Base-by-base conservation (phyloP, 2,797 vertebrate species). In the Anomalospiza imberbis region DNA sequence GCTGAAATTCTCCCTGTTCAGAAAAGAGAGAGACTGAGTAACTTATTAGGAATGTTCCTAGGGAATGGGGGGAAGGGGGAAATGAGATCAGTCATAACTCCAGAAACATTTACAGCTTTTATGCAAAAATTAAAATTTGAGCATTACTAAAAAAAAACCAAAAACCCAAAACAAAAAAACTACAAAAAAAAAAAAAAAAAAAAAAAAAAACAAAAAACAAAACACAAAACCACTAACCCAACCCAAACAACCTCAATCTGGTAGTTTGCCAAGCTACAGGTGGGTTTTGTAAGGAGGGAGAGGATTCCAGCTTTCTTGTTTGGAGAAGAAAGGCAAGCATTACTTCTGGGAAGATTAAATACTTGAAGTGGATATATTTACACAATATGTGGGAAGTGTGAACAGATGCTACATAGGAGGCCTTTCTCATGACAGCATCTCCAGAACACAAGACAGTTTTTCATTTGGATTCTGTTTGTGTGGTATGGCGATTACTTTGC, bases 331-430 rank as follows among this genome's bases (percentile, higher is more conserved):
- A 91, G 31, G 42, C 85, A 96, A 94, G 57, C 71, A 67, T 62
- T 67, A 89, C 81, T 92, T 92, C 75, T 93, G 72, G 54, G 75
- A 89, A 88, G 50, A 92, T 89, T 9, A 92, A 95, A 91, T 85
- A 87, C 81, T 92, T 85, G 71, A 95, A 84, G 61, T 51, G 73
- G 93, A 95, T 89, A 93, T 83, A 95, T 95, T 94, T 95, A 89
- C 87, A 88, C 92, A 85, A 28, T 72, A 93, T 29, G 93, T 93
- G 87, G 94, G 79, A 96, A 90, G 91, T 79, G 90, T 86, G 89
- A 96, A 93, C 93, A 95, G 88, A 96, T 90, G 90, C 90, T 75
- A 81, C 90, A 83, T 81, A 94, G 82, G 70, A 94, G 73, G 89
- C 68, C 87, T 80, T 60, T 84, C 68, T 91, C 85, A 71, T 50